phyloP scores from a whole-genome alignment of 2,113 vertebrate genomes.

The Butorides virescens region DNA sequence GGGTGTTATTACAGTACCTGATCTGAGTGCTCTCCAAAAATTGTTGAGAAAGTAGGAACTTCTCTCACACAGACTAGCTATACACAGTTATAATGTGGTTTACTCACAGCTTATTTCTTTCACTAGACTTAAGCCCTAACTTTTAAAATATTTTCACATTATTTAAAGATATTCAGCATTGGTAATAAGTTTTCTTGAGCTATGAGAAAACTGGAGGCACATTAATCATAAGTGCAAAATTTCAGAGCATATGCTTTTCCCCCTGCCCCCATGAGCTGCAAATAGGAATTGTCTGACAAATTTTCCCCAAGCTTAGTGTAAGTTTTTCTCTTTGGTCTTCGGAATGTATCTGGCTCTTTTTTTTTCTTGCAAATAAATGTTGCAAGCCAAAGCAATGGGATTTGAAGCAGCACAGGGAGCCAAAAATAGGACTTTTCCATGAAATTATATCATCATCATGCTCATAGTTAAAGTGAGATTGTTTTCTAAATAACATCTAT shows the following conservation, averaged over 20 bases:
- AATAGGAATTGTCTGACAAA: neutral
- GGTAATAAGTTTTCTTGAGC: neutral
- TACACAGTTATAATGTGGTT: neutral
- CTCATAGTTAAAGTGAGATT: neutral
- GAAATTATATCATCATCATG: neutral
- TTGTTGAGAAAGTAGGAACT: neutral
- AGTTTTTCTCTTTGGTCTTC: neutral
- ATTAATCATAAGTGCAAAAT: neutral
- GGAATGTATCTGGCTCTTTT: neutral
- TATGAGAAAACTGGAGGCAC: neutral
- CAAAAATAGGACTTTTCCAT: neutral
- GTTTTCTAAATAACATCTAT: neutral
- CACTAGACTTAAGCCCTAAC: neutral
- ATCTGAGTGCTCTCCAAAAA: neutral
- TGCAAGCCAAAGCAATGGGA: neutral
- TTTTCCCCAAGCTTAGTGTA: neutral
- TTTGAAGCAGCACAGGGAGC: neutral
- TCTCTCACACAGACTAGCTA: neutral
- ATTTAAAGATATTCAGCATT: neutral
- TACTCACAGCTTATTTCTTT: neutral
- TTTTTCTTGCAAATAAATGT: neutral
- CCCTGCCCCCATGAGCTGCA: accelerated
- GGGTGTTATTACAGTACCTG: neutral
- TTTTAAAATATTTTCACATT: neutral
- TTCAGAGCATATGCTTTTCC: neutral